Evolutionary conservation across 1,140 invertebrate genomes (phyloP), one percentile per base, ranked within the genome.

Genomic region (Euwallacea fornicatus): DNA sequence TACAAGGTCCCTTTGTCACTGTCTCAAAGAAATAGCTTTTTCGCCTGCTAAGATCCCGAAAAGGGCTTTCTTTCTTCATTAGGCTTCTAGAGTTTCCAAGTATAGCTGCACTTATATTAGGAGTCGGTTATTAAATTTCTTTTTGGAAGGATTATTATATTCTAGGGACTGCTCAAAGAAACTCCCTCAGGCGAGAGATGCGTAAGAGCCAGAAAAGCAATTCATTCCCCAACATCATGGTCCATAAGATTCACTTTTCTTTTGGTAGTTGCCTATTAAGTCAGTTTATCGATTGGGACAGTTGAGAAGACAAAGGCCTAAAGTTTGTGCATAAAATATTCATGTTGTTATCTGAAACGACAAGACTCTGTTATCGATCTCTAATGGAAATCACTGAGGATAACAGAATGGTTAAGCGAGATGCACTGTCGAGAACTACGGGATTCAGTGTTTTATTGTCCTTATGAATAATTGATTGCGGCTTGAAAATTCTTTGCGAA

Each of bases 1-100:
- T 68, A 68, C 47, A 60, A 44, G 55, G 66, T 59, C 66, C 66
- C 55, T 68, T 68, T 68, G 66, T 68, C 66, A 68, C 56, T 68
- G 66, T 68, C 66, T 47, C 42, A n/a, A 60, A 60, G 66, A 68
- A 68, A 68, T 68, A 43, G 66, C 42, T 68, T 68, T 67, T 66
- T 66, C 56, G 42, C 43, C 64, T 9, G 21, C 43, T 9, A n/a
- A 46, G 43, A 42, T 21, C 16, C 33, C 7, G 64, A 44, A 59
- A 68, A 60, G 43, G 15, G 55, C 55, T 60, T 67, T 58, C 55
- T 60, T 59, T 68, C 54, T 68, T 68, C 66, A 68, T 68, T 68
- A 68, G 66, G 56, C 16, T 54, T 59, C 58, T 41, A 33, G 16
- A 41, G 65, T 66, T 66, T 56, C 54, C 21, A 13, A 58, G 15